phyloP scores from a whole-genome alignment of 2,797 vertebrate species.

The Onychomys leucogaster region DNA sequence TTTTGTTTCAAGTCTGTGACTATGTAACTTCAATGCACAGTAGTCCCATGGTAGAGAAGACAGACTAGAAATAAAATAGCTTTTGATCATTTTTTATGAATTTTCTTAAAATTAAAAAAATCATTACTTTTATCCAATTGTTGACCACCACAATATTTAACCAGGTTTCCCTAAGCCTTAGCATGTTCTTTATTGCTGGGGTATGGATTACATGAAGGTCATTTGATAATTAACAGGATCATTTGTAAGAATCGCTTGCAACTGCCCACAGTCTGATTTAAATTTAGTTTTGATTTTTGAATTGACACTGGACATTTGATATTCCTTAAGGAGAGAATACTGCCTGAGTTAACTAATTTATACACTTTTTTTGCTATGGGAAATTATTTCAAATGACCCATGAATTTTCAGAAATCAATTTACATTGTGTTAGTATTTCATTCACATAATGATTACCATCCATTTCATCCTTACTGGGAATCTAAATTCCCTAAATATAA shows the following conservation, averaged over 20 bases:
- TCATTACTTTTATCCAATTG: background rate
- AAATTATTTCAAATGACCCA: conserved; percentile 56
- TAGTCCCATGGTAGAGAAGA: background rate
- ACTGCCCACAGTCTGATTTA: conserved; percentile 27
- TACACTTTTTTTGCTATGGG: conserved; percentile 10
- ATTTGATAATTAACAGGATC: conserved; percentile 59
- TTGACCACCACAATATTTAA: background rate
- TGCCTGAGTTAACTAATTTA: conserved; percentile 30
- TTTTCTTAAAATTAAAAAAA: conserved; percentile 47
- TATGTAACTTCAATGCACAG: background rate
- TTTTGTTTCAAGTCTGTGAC: background rate
- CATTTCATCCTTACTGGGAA: conserved; percentile 40
- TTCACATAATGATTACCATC: background rate
- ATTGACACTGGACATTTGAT: conserved; percentile 1
- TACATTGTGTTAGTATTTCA: conserved; percentile 52
- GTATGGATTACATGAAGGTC: background rate
- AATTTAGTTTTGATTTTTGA: conserved; percentile 55
- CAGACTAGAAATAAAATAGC: background rate
- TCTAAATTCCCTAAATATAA: conserved; percentile 25
- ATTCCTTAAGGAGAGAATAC: background rate
- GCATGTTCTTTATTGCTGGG: conserved; percentile 17
- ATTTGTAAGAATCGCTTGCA: conserved; percentile 1
- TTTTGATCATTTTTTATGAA: background rate
- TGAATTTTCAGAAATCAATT: conserved; percentile 42
- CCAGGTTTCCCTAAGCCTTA: background rate